Base-by-base conservation (phyloP, 2,888 invertebrate species). In the Apomyelois bistriatella region DNA sequence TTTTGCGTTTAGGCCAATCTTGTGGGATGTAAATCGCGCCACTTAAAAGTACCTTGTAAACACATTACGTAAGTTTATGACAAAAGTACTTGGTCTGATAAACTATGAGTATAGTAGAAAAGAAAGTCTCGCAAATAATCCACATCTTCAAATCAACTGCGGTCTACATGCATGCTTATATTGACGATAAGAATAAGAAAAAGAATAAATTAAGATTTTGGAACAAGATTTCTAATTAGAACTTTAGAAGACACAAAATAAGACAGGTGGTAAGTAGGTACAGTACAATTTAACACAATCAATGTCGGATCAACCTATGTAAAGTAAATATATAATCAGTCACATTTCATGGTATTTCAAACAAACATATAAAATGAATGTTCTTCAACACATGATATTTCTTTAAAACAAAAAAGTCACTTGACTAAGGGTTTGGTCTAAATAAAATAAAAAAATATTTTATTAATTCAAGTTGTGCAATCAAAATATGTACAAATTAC, bases 401-500 rank as follows among this genome's bases (percentile, higher is more conserved):
- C 2, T 32, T 32, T 7, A 32, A 32, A 32, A 9, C 2, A 6
- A 32, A 32, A 32, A 9, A 32, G 7, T 10, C 32, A 32, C 9
- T 3, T 6, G 1, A 6, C 32, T 32, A 7, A 32, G 7, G 7
- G 28, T 28, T 28, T 7, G 48, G 48, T 37, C 37, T 8, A 22
- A 35, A 30, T 32, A 32, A 4, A 32, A 4, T 32, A 10, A 32
- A 4, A 32, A 4, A 4, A 10, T 32, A 43, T 35, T 35, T 10
- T 22, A 46, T 12, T n/a, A 13, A 60, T 62, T 64, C 58, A 67
- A 72, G 82, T 84, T 83, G 83, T 84, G 85, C 82, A 83, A 79
- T 81, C 79, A 81, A 64, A 80, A 82, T 74, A 73, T 82, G 78
- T 85, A 82, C 79, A 84, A 70, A 72, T 70, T 76, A 80, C 78